Conservation (phyloP, 2,113 vertebrate species). For the Diadophis punctatus region DNA sequence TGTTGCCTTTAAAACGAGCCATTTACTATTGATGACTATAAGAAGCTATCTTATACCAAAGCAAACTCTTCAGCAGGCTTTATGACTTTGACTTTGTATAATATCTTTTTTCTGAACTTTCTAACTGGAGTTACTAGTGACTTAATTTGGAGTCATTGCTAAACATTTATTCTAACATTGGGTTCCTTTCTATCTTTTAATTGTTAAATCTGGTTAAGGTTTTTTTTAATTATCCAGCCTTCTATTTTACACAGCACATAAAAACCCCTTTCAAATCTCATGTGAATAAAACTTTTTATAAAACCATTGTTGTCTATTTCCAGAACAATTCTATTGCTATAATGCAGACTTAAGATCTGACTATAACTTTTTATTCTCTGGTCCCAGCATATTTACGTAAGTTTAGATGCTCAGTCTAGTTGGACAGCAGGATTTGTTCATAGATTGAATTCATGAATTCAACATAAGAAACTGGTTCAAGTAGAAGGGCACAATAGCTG, state of each 20-base stretch:
- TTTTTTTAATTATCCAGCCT: neutral
- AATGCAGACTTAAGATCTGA: neutral
- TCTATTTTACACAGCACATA: neutral
- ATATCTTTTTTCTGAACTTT: neutral
- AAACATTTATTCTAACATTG: neutral
- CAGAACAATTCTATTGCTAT: neutral
- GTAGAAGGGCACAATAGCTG: neutral
- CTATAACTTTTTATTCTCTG: neutral
- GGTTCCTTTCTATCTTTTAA: neutral
- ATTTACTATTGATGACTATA: neutral
- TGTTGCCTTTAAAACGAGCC: neutral
- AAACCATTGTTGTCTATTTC: neutral
- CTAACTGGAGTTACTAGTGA: neutral
- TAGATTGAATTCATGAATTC: neutral
- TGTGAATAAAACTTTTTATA: neutral
- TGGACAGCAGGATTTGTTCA: neutral
- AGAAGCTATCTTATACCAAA: neutral
- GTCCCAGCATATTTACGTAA: neutral
- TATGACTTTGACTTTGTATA: no score
- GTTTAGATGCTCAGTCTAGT: neutral
- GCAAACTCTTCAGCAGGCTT: neutral
- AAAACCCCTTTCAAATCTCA: neutral
- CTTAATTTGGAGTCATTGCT: neutral
- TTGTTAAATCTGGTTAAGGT: neutral
- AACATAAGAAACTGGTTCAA: neutral